Conservation (phyloP, 2,797 vertebrate species). For the Simalia tracyae region DNA sequence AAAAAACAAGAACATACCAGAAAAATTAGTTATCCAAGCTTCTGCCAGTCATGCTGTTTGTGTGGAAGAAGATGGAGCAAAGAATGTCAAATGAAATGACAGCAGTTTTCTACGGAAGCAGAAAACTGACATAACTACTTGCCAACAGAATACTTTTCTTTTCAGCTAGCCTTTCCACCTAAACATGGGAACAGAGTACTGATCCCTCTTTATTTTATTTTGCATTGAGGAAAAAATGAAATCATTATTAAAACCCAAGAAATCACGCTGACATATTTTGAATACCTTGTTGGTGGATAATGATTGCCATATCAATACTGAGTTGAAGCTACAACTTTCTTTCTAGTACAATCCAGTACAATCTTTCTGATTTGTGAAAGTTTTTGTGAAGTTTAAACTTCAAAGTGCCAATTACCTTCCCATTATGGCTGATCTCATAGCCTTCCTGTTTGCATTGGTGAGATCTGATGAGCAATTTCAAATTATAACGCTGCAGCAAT, state of each 20-base stretch:
- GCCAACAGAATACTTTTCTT: background rate
- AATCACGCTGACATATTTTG: background rate
- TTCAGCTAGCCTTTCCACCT: background rate
- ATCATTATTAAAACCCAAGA: background rate
- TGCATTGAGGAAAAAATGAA: background rate
- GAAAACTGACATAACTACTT: background rate
- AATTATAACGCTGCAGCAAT: constrained; percentile 81
- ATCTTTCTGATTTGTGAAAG: constrained; percentile 8
- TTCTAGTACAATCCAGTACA: background rate
- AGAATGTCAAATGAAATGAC: background rate
- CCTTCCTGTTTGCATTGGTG: constrained; percentile 96
- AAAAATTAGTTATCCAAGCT: background rate
- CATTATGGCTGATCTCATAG: constrained; percentile 89
- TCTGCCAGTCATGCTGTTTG: background rate
- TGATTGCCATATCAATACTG: background rate
- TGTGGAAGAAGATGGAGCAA: background rate
- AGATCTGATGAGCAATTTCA: constrained; percentile 91
- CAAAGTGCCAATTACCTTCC: constrained; percentile 76
- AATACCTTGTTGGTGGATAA: background rate
- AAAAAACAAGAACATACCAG: background rate
- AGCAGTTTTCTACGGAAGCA: background rate
- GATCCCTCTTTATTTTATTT: background rate
- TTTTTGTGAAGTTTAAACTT: background rate
- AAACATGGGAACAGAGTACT: background rate
- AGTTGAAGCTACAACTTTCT: background rate